A percentile compares a stretch with the other conserved stretches of the same genome.
Evolutionary conservation across 2,797 vertebrate species (phyloP).

Genomic region (Catostomus latipinnis): DNA sequence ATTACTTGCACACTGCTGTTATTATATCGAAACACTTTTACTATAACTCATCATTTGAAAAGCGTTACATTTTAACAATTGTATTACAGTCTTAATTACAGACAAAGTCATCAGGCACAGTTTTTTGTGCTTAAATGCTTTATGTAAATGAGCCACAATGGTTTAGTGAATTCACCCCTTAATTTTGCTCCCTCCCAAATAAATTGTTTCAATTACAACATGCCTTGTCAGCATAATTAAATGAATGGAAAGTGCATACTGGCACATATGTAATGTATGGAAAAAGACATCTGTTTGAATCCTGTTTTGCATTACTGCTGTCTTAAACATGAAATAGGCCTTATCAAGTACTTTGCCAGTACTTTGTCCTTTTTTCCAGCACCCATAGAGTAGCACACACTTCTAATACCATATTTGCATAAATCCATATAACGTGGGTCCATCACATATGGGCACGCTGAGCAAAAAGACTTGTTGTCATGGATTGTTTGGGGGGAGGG

Average conservation of each 20-base stretch:
- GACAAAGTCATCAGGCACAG: no score
- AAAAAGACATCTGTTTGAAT: constrained; percentile 75
- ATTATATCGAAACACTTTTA: no score
- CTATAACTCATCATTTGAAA: no score
- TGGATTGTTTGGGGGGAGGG: constrained; percentile 50
- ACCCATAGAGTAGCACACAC: constrained; percentile 61
- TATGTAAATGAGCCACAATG: no score
- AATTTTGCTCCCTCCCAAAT: constrained; percentile 1
- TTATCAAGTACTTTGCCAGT: constrained; percentile 55
- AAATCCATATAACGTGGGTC: constrained; percentile 58
- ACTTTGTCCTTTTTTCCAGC: constrained; percentile 59
- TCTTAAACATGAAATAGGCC: constrained; percentile 66
- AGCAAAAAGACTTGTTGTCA: constrained; percentile 50
- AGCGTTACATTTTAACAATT: no score
- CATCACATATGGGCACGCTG: constrained; percentile 64
- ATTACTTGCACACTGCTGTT: no score
- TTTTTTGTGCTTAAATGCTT: no score
- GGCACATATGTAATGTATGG: constrained; percentile 70
- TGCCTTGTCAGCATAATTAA: constrained; percentile 67
- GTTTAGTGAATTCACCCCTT: no score
- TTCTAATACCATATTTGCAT: constrained; percentile 64
- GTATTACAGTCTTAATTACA: no score
- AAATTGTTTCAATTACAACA: constrained; percentile 59
- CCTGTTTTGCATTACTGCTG: constrained; percentile 55
- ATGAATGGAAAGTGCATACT: constrained; percentile 68